Conservation (phyloP, 2,113 vertebrate genomes). For the Physeter macrocephalus region DNA sequence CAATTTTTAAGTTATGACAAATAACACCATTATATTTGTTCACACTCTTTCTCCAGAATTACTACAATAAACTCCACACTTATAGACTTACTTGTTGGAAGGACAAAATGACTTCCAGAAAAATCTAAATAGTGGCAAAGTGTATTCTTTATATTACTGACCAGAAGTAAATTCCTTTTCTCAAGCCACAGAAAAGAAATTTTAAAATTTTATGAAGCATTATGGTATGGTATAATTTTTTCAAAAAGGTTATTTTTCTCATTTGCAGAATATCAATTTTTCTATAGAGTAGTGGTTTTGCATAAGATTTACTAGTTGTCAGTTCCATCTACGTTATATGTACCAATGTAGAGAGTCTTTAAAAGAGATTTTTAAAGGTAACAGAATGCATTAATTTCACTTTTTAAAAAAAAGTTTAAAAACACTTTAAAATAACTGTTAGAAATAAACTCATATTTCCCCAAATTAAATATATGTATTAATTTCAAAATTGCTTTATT, state of each 20-base stretch:
- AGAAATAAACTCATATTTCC: neutral
- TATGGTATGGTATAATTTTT: neutral
- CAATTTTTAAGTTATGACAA: neutral
- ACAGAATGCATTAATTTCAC: neutral
- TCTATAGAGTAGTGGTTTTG: neutral
- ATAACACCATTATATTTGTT: neutral
- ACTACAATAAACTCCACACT: neutral
- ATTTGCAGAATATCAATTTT: neutral
- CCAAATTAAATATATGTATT: neutral
- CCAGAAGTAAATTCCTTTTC: neutral
- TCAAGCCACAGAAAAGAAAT: neutral
- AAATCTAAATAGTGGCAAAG: neutral
- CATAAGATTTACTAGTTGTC: neutral
- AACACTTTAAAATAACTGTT: neutral
- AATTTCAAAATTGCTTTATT: neutral
- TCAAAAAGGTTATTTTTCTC: neutral
- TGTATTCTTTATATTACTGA: neutral
- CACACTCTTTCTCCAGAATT: neutral
- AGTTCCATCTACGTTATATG: neutral
- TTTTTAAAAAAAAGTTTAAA: no score
- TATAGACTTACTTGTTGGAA: neutral
- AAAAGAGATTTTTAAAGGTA: neutral
- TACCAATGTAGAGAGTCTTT: neutral
- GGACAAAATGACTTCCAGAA: neutral
- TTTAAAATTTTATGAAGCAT: neutral